Conservation (phyloP, 2,888 invertebrate genomes). For the Amphiduros pacificus region DNA sequence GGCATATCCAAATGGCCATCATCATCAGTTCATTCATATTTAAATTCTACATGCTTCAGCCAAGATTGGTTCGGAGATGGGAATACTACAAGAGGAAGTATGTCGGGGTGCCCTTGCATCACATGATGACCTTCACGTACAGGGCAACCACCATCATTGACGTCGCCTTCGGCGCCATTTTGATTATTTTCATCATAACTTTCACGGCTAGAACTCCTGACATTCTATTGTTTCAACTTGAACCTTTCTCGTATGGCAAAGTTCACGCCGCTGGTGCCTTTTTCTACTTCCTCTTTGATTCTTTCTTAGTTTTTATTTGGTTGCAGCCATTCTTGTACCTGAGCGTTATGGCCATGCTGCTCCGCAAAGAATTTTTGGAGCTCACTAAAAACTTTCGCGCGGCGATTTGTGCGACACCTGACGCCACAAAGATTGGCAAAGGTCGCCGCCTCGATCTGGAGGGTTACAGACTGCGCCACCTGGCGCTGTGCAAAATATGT, state of each 20-base stretch:
- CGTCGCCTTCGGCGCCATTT: slow-evolving; percentile 1
- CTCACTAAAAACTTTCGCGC: slow-evolving; percentile 10
- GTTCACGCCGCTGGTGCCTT: no score
- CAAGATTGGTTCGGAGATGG: slow-evolving; percentile 1
- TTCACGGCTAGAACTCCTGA: slow-evolving; percentile 5
- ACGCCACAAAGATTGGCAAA: slow-evolving; percentile 2
- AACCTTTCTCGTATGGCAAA: slow-evolving; percentile 1
- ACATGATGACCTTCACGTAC: slow-evolving; percentile 6
- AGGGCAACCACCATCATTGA: slow-evolving; percentile 7
- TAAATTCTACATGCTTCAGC: neutral
- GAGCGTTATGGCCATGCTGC: slow-evolving; percentile 10
- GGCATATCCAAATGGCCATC: slow-evolving; percentile 12
- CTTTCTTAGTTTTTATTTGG: slow-evolving; percentile 14
- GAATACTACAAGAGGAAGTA: slow-evolving; percentile 5
- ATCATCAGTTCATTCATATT: slow-evolving; percentile 7
- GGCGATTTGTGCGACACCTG: slow-evolving; percentile 11
- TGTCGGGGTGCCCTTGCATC: slow-evolving; percentile 9
- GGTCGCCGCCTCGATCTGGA: slow-evolving; percentile 9
- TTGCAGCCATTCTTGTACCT: slow-evolving; percentile 11
- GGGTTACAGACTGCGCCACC: slow-evolving; percentile 8
- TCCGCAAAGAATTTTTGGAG: slow-evolving; percentile 12
- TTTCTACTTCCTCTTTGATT: slow-evolving; percentile 12
- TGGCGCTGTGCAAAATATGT: slow-evolving; percentile 10
- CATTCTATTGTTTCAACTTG: neutral
- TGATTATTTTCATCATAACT: neutral